Conservation (phyloP, 1,140 invertebrate genomes). For the Anadara kagoshimensis region DNA sequence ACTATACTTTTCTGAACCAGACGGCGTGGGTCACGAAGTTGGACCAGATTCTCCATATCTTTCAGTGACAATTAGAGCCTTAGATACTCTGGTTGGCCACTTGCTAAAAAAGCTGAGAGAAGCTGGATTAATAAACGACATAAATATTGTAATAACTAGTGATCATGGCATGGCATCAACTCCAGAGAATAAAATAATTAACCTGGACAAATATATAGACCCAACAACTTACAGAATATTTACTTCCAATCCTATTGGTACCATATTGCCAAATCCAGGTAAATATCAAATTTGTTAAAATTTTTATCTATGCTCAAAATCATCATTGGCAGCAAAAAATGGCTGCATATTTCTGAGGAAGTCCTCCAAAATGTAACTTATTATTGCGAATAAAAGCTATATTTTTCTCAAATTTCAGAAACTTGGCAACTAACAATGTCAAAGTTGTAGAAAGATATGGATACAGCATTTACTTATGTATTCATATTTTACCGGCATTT, state of each 20-base stretch:
- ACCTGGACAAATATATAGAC: constrained; percentile 78
- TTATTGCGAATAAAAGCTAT: too few species aligned
- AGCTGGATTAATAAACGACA: constrained; percentile 73
- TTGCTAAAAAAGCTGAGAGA: constrained; percentile 59
- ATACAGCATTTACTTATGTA: too few species aligned
- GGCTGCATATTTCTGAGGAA: too few species aligned
- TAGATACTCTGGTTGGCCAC: constrained; percentile 60
- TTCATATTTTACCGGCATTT: too few species aligned
- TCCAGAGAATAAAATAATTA: constrained; percentile 73
- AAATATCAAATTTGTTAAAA: constrained; percentile 3
- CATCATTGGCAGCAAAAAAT: too few species aligned
- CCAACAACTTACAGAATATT: constrained; percentile 73
- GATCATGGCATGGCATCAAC: constrained; percentile 83
- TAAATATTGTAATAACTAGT: constrained; percentile 83
- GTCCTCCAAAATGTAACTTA: too few species aligned
- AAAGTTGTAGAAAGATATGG: too few species aligned
- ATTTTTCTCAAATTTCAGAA: too few species aligned
- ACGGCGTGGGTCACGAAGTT: constrained; percentile 75
- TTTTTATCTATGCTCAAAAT: too few species aligned
- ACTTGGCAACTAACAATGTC: too few species aligned
- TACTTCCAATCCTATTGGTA: constrained; percentile 46
- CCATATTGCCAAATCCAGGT: constrained; percentile 58
- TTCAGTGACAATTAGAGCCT: constrained; percentile 47
- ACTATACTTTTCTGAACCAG: constrained; percentile 85
- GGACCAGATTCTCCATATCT: constrained; percentile 66